Evolutionary conservation across 2,113 vertebrate species (phyloP), one percentile per base, ranked within the genome.

Genomic region (Vicugna pacos): DNA sequence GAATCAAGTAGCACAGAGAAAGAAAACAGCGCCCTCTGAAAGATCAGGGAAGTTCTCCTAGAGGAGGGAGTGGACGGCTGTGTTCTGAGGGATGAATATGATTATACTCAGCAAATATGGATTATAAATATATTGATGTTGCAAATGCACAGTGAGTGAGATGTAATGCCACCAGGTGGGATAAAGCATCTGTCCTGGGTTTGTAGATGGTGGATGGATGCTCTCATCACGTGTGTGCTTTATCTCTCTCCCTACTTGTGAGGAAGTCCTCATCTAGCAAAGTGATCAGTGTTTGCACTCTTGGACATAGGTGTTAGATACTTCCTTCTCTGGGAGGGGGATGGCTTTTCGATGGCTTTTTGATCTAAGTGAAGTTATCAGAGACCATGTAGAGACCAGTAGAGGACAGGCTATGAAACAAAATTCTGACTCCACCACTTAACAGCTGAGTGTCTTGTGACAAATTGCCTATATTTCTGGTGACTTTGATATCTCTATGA

Each of bases 281-380:
- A 84, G 48, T 72, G 73, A 93, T 65, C 58, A 30, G 0, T 77
- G 35, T 95, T 84, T 73, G 2, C 48, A 35, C 10, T 76, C 4
- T 85, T 93, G 56, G 62, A 56, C 85, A 76, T 38, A 85, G 70
- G 22, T 2, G 24, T 60, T 92, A 80, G 32, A 82, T 85, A 46
- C 58, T 76, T 91, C 42, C 58, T 91, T 89, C 42, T 81, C 58
- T 90, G 50, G n/a, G 85, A 81, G 16, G 22, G 8, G 24, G 5
- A 73, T 73, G 52, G 50, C n/a, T 85, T 96, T 96, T 91, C 79
- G 5, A 73, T 73, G 52, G 50, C n/a, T 85, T 96, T 96, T 91
- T 82, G 28, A 72, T 48, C 58, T 89, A 60, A 54, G 10, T 16
- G n/a, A 73, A 89, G 16, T 60, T 80, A 83, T 80, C 87, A 92